These are phyloP conservation scores for Trematomus bernacchii DNA, from an alignment of 2,797 vertebrate genomes.

Conservation along the genomic window DNA sequence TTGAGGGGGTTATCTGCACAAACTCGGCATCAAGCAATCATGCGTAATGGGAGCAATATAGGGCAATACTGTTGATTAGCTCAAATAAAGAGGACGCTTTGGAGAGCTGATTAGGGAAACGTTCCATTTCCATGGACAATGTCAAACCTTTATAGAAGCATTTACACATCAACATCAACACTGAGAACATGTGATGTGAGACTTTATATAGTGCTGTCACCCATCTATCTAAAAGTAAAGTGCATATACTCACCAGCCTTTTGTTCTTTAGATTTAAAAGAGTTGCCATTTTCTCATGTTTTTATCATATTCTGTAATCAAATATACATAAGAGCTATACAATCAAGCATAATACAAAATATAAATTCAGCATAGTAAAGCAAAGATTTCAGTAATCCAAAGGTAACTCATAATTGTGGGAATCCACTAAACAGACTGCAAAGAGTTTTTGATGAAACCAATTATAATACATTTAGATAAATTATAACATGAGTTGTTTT, in stretches of 20 bases:
- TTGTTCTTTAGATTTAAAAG: not conserved
- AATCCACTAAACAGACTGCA: not conserved
- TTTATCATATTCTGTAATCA: not conserved
- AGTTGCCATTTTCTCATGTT: not conserved
- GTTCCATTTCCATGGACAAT: constrained; percentile 17
- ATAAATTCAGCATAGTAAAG: not conserved
- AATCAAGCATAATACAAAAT: not conserved
- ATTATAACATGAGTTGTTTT: constrained; percentile 1
- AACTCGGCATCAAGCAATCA: constrained; percentile 60
- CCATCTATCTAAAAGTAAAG: not conserved
- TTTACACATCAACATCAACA: constrained; percentile 6
- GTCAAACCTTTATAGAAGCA: constrained; percentile 33
- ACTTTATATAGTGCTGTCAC: not conserved
- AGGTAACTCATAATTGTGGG: not conserved
- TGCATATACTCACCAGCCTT: not conserved
- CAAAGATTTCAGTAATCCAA: not conserved
- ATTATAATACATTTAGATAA: not conserved
- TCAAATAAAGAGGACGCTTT: constrained; percentile 43
- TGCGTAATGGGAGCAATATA: constrained; percentile 44
- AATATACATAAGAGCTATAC: not conserved
- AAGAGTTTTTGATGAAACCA: not conserved
- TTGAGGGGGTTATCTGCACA: constrained; percentile 43
- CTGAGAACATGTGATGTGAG: constrained; percentile 4
- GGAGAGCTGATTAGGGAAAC: constrained; percentile 43
- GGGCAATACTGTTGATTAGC: constrained; percentile 56